Conservation (phyloP, 2,888 invertebrate species). For the Dolichomitus sp. region DNA sequence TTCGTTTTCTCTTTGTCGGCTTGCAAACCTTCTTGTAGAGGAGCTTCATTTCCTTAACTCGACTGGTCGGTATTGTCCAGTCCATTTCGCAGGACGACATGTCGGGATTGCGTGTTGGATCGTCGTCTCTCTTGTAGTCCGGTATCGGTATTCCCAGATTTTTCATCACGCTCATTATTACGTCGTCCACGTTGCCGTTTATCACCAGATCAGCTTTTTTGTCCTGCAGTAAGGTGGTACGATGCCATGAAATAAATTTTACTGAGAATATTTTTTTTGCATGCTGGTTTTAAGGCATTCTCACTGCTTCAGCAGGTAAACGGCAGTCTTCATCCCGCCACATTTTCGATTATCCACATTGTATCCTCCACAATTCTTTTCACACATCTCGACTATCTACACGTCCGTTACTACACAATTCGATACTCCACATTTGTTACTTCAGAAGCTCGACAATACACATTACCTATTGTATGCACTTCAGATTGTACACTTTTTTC, state of each 20-base stretch:
- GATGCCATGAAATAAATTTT: not conserved
- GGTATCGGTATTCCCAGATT: slow-evolving; percentile 92
- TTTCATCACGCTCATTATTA: slow-evolving; percentile 92
- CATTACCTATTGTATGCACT: no score
- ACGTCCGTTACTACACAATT: no score
- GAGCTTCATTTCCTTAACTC: slow-evolving; percentile 89
- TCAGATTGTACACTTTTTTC: no score
- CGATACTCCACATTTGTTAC: no score
- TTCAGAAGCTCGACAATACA: no score
- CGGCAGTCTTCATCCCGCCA: no score
- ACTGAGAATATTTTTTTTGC: not conserved
- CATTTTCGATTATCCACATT: no score
- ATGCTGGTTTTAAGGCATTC: not conserved
- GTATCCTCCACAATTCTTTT: no score
- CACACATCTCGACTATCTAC: no score
- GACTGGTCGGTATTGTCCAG: slow-evolving; percentile 91
- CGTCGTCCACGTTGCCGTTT: slow-evolving; percentile 95
- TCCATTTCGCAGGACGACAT: slow-evolving; percentile 87
- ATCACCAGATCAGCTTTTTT: slow-evolving; percentile 96
- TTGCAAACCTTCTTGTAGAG: slow-evolving; percentile 88
- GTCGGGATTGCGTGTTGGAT: slow-evolving; percentile 89
- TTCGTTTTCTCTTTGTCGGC: slow-evolving; percentile 84
- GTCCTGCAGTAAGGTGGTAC: slow-evolving; percentile 89
- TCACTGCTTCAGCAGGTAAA: no score
- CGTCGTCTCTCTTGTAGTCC: slow-evolving; percentile 89